Base-by-base conservation (phyloP, 35 echinoderm and acorn worm species). In the Acanthaster planci region DNA sequence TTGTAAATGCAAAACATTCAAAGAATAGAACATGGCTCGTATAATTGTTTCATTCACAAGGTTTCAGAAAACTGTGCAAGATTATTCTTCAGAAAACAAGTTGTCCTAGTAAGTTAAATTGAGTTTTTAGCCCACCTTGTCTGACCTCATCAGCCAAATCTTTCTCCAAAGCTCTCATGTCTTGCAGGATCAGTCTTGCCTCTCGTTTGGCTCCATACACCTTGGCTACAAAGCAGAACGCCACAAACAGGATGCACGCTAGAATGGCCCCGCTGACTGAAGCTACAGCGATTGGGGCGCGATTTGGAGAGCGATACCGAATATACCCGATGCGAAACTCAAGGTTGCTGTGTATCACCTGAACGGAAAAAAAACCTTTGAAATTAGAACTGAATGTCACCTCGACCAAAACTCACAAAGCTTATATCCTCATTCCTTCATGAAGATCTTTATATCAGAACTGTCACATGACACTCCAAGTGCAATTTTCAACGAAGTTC, bases 101-200 rank as follows among this genome's bases (percentile, higher is more conserved):
- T 12, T 4, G 42, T 6, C 12, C 42, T 12, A 47, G 12, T 47
- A 47, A 47, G 4, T 47, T 47, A 6, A 47, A 6, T 47, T 47
- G 4, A 6, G 42, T 6, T 47, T 72, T 27, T 26, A 26, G 39
- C 18, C 37, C 27, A 83, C 81, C 55, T 37, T 53, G 56, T 58
- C 53, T 57, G 56, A 83, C 56, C 53, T 83, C 81, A 59, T 83
- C 81, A 1, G 81, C 51, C 53, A 83, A 18, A 59, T 83, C 56
- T 21, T 26, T 38, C 38, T 83, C 81, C 52, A 83, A 35, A 57
- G 53, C 29, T 57, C 38, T 53, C 81, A 83, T 83, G 15, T 83
- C 81, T 37, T 58, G 30, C 81, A 57, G 14, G 30, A 83, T 53
- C 37, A 58, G 53, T 36, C 34, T 60, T 19, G 54, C 56, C 38